Percentiles rank a stretch among this genome's conserved stretches.
phyloP scores from a whole-genome alignment of 2,797 vertebrate genomes.

The Crocodylus rhombifer region DNA sequence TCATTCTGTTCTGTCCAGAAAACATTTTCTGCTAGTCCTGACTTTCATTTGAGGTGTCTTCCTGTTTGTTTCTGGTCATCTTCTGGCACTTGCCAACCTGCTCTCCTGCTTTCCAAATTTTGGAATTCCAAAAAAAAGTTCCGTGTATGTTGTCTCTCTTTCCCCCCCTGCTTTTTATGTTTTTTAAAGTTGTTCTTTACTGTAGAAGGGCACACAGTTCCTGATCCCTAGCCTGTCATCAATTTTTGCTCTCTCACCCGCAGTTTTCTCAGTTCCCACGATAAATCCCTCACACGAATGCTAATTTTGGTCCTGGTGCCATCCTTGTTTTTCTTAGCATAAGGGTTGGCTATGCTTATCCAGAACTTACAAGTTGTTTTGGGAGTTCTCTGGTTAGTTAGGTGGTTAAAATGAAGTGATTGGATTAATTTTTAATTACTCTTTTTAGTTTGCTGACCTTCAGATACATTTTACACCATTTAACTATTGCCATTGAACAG shows the following conservation, averaged over 20 bases:
- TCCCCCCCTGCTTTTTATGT: too few relatives aligned
- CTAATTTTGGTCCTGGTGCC: neutral
- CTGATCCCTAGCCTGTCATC: too few relatives aligned
- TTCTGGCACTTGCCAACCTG: constrained; percentile 19
- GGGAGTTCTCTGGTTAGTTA: neutral
- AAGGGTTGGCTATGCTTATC: neutral
- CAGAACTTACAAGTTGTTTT: neutral
- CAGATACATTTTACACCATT: neutral
- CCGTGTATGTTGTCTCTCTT: neutral
- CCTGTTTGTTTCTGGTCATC: neutral
- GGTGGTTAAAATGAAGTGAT: neutral
- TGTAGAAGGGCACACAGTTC: neutral
- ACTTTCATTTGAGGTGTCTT: neutral
- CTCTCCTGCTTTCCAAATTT: neutral
- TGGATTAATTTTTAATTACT: neutral
- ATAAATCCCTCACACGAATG: neutral
- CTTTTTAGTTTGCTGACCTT: neutral
- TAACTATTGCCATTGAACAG: too few relatives aligned
- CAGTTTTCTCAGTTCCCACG: neutral
- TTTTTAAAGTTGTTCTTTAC: neutral
- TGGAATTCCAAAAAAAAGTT: constrained; percentile 47
- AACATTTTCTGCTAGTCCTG: too few relatives aligned
- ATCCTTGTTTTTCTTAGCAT: neutral
- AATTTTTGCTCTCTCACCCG: neutral
- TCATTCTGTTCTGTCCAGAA: neutral